Evolutionary conservation across 1,140 invertebrate genomes (phyloP).

Genomic region (Cotesia glomerata): DNA sequence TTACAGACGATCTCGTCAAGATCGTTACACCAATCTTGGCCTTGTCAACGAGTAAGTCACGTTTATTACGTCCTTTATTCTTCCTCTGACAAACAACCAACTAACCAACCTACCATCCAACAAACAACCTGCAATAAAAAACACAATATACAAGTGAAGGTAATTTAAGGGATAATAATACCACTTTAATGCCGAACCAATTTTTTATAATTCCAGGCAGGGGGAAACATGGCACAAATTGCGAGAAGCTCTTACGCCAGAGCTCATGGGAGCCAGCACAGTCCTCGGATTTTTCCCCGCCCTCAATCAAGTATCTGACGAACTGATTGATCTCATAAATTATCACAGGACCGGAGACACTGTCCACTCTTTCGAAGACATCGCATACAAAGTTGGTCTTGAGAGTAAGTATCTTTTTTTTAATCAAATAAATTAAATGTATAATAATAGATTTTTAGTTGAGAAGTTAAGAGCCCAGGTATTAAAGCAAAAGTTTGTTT

Average conservation of each 20-base stretch:
- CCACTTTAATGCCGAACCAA: background rate
- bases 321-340: slow-evolving; percentile 75
- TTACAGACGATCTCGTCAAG: slow-evolving; percentile 76
- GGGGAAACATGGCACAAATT: slow-evolving; percentile 82
- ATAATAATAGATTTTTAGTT: slow-evolving; percentile 27
- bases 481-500: slow-evolving; percentile 37
- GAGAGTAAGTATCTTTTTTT: slow-evolving; percentile 68
- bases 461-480: too few relatives aligned
- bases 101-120: background rate
- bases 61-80: slow-evolving; percentile 17
- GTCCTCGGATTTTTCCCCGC: slow-evolving; percentile 79
- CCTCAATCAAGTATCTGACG: slow-evolving; percentile 78
- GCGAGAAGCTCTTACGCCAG: slow-evolving; percentile 74
- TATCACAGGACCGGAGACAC: slow-evolving; percentile 57
- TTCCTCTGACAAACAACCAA: background rate
- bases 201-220: slow-evolving; percentile 65
- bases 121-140: too few relatives aligned
- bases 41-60: slow-evolving; percentile 79
- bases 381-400: slow-evolving; percentile 78
- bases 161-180: background rate
- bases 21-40: slow-evolving; percentile 80
- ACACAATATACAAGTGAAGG: background rate
- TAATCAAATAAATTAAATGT: background rate
- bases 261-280: slow-evolving; percentile 78
- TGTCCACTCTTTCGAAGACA: slow-evolving; percentile 70